Base-by-base conservation (phyloP, 2,113 vertebrate genomes). In the Heliornis fulica region DNA sequence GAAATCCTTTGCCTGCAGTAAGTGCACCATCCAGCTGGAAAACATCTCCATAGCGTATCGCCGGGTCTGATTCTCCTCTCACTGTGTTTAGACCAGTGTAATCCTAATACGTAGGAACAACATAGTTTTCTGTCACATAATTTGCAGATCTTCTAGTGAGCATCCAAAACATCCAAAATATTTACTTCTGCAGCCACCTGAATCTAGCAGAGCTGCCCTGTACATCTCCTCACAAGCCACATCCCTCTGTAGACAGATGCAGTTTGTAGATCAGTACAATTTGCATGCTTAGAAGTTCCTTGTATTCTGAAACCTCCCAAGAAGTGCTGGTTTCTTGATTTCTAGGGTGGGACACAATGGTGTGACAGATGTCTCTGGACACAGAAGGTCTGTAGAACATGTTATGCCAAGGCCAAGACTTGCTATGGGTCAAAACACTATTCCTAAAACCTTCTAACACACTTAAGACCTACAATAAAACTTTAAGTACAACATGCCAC, bases 41-140 rank as follows among this genome's bases (percentile, higher is more conserved):
- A 66, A 29, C 18, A 13, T 43, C 48, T 71, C 60, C 8, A 5
- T 13, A 25, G 17, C 0, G 28, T 5, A 10, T 25, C 8, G 0
- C 20, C 0, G 1, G 15, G 11, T 17, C n/a, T 0, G 2, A 16
- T 14, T 10, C n/a, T 41, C 19, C 63, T 89, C 77, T 91, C 23
- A 26, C 15, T 6, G 1, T 28, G 36, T 50, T 81, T 11, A 59
- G 31, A 61, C 2, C 38, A 20, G 10, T 15, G 21, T 57, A 60
- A 46, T n/a, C 43, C 54, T 20, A 31, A 36, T 11, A 7, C 2
- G 41, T 11, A 45, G 48, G 48, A 72, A 31, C 32, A n/a, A 10
- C 29, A 17, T 4, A 1, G 17, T n/a, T 76, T 54, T 48, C 66
- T 7, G 1, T 8, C 43, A 26, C 4, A 1, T 43, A 3, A 61